These are phyloP conservation scores for Drosophila sp. DNA, from an alignment of 1,140 invertebrate genomes.

Conservation along the genomic window DNA sequence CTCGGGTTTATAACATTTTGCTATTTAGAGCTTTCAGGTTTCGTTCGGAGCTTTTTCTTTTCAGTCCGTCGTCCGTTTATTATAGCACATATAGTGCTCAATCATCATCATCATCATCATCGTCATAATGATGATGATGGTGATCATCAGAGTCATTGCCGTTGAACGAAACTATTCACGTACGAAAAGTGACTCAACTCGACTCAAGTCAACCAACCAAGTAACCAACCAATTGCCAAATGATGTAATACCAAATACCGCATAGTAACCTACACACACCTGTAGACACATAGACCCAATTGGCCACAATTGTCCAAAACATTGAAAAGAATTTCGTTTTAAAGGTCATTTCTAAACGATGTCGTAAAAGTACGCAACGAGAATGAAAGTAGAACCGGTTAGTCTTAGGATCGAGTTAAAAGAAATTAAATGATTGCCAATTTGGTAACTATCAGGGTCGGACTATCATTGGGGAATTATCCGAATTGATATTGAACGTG, in stretches of 20 bases:
- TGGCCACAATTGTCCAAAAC: not conserved
- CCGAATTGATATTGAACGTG: not conserved
- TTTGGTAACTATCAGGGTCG: not conserved
- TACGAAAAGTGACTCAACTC: constrained; percentile 59
- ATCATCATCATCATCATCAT: constrained; percentile 66
- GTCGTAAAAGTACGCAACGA: not conserved
- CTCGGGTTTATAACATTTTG: constrained; percentile 24
- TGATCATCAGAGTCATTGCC: constrained; percentile 25
- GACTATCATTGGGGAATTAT: not conserved
- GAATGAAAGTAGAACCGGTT: constrained; percentile 5
- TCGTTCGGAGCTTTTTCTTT: constrained; percentile 59
- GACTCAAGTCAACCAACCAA: too few relatives aligned
- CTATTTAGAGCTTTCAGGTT: constrained; percentile 53
- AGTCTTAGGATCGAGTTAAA: not conserved
- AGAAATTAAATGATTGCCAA: not conserved
- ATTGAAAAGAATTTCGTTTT: constrained; percentile 2
- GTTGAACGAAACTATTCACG: constrained; percentile 10
- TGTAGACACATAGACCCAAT: not conserved
- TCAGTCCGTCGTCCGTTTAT: constrained; percentile 29
- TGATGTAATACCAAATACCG: constrained; percentile 59
- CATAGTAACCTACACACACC: constrained; percentile 6
- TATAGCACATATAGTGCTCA: constrained; percentile 64
- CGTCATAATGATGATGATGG: not conserved
- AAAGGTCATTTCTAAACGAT: constrained; percentile 4
- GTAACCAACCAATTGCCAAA: constrained; percentile 24